Percentiles rank a stretch among this genome's conserved stretches.
Evolutionary conservation across 2,113 vertebrate genomes (phyloP).

Genomic region (Tautogolabrus adspersus): DNA sequence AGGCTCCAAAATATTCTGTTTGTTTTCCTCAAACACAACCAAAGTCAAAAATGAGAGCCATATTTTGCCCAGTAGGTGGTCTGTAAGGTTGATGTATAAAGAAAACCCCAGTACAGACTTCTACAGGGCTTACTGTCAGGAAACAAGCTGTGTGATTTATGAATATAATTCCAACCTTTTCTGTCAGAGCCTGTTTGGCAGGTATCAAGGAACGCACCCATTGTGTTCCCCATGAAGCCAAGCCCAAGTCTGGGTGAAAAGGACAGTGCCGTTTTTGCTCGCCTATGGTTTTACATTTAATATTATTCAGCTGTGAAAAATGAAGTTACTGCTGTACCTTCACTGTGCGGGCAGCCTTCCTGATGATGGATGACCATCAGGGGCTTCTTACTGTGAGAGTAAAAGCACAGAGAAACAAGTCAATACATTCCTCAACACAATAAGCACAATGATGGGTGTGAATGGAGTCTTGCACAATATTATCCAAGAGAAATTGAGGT

Average conservation of each 20-base stretch:
- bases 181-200: constrained; percentile 22
- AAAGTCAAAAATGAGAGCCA: background rate
- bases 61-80: constrained; percentile 7
- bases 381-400: constrained; percentile 86
- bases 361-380: constrained; percentile 91
- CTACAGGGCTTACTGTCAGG: background rate
- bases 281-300: background rate
- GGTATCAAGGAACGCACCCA: constrained; percentile 37
- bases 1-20: background rate
- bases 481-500: background rate
- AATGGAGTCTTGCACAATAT: background rate
- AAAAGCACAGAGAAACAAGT: constrained; percentile 44
- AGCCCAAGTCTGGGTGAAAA: constrained; percentile 6
- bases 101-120: background rate
- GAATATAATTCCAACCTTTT: background rate
- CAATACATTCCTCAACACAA: constrained; percentile 48
- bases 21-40: background rate
- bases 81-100: constrained; percentile 23
- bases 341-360: constrained; percentile 86
- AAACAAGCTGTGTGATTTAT: constrained; percentile 47
- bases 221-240: constrained; percentile 18
- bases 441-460: constrained; percentile 39
- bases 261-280: background rate
- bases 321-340: constrained; percentile 83
- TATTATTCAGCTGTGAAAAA: background rate